Evolutionary conservation across 2,113 vertebrate genomes (phyloP).

Genomic region (Notarius lentiginosus): DNA sequence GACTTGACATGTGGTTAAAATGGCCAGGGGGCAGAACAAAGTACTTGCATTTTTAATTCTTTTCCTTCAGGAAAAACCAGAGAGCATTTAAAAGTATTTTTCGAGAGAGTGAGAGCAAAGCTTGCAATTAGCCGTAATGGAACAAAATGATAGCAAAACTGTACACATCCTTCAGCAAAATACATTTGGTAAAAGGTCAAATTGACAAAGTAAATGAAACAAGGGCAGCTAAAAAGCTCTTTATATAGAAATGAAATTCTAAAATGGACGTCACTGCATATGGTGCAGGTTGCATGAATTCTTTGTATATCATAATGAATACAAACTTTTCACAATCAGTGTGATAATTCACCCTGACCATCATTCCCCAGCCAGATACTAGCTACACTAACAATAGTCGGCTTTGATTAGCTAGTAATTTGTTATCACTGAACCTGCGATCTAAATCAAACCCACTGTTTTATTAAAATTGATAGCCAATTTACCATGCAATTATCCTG

Average conservation of each 20-base stretch:
- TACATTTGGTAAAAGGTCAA: slow-evolving; percentile 27
- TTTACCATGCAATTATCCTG: background rate
- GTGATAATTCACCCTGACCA: background rate
- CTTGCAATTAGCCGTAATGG: slow-evolving; percentile 41
- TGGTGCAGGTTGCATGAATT: background rate
- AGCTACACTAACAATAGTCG: background rate
- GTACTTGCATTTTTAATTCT: slow-evolving; percentile 12
- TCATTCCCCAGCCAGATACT: background rate
- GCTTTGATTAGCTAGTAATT: background rate
- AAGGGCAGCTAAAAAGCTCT: background rate
- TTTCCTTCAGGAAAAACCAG: slow-evolving; percentile 11
- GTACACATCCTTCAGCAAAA: slow-evolving; percentile 1
- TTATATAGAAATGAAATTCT: background rate
- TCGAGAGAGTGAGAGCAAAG: background rate
- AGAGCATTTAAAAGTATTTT: slow-evolving; percentile 14
- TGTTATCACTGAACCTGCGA: too few relatives aligned
- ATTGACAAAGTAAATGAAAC: background rate
- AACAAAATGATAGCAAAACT: slow-evolving; percentile 24
- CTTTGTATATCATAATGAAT: background rate
- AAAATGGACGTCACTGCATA: background rate
- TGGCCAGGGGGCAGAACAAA: background rate
- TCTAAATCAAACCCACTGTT: background rate
- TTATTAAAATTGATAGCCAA: background rate
- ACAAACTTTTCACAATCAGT: background rate
- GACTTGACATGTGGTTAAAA: background rate